Evolutionary conservation across 2,113 vertebrate genomes (phyloP), one percentile per base, ranked within the genome.

Genomic region (Chloropsis cyanopogon): DNA sequence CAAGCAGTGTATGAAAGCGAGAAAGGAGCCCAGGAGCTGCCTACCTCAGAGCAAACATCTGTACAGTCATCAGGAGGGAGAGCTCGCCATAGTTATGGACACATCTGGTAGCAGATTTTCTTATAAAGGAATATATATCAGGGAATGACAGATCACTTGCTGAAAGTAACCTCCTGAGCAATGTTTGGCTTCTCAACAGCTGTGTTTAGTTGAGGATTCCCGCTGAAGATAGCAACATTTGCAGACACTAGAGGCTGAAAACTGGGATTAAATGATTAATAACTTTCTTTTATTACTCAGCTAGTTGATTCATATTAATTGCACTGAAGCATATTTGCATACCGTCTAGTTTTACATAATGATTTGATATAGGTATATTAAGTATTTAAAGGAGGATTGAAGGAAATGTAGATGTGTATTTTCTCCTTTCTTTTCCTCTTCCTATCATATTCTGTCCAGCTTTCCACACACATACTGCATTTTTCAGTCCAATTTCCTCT

Each of bases 121-220:
- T 84, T 88, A 42, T 65, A 61, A 66, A 86, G 35, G 24, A 86
- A 63, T 70, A 71, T 52, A 56, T 53, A 86, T 70, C 64, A 88
- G 56, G 37, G 50, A 96, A 8, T 86, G 94, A 94, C 88, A 91
- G 47, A 94, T 77, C 11, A 31, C 69, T 94, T 82, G 79, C 53
- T 81, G 60, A 88, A 93, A 92, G 79, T 71, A 95, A 90, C 64
- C 76, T 95, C 76, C 76, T 69, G 82, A 94, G 68, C 53, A 70
- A 77, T 25, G 14, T 90, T 95, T 90, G 57, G 2, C 52, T 94
- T 88, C 52, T 71, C 82, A 88, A 77, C 80, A 85, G 71, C 92
- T 95, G 90, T 86, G 72, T 93, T 94, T 93, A 86, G 64, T 28
- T 86, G 90, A 88, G 41, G 56, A 83, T 81, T 97, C 80, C 92